phyloP scores from a whole-genome alignment of 2,888 invertebrate species.

The Eurytoma californica region DNA sequence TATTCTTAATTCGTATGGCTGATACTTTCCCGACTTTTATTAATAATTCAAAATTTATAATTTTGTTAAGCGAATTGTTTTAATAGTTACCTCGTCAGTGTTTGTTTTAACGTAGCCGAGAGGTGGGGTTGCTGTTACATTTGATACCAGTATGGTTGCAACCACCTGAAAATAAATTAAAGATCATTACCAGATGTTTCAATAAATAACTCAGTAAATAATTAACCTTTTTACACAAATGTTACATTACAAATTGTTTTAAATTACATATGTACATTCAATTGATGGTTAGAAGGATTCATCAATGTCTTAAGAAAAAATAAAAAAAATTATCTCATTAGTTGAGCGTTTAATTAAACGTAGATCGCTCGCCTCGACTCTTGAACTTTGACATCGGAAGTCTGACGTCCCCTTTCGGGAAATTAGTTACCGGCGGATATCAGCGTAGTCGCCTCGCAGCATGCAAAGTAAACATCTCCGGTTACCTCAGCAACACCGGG shows the following conservation, averaged over 20 bases:
- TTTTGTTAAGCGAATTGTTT: too few species aligned
- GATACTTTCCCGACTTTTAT: too few species aligned
- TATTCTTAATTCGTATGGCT: too few species aligned
- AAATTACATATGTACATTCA: too few species aligned
- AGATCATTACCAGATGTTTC: background rate
- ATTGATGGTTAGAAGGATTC: too few species aligned
- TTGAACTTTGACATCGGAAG: background rate
- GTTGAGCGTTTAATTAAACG: too few species aligned
- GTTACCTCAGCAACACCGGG: background rate
- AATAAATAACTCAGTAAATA: background rate
- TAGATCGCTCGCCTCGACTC: too few species aligned
- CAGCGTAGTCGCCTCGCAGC: background rate
- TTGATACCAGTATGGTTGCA: conserved; percentile 68
- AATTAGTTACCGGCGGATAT: conserved; percentile 7
- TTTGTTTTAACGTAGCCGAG: conserved; percentile 73
- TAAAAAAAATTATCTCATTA: too few species aligned
- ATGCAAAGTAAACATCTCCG: conserved; percentile 25
- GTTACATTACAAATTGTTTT: too few species aligned
- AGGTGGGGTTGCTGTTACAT: conserved; percentile 70
- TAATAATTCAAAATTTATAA: too few species aligned
- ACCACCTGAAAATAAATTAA: conserved; percentile 64
- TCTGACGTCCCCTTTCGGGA: background rate
- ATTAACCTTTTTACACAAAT: background rate
- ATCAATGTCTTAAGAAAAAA: too few species aligned
- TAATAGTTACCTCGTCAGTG: conserved; percentile 72